Evolutionary conservation across 2,888 invertebrate species (phyloP).

Genomic region (Tetragonisca angustula): DNA sequence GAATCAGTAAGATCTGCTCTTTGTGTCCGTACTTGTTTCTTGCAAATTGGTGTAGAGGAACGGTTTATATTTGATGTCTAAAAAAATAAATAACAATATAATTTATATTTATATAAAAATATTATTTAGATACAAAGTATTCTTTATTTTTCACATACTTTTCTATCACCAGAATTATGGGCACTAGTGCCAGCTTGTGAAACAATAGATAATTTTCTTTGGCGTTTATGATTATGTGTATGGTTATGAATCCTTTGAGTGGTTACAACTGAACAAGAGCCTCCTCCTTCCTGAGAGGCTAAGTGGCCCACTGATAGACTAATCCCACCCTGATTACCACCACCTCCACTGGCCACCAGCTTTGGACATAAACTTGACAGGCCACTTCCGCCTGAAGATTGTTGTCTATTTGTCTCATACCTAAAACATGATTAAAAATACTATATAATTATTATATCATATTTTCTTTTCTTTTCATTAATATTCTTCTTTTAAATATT

Average conservation of each 20-base stretch:
- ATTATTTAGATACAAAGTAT: background rate
- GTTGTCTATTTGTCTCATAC: constrained; percentile 83
- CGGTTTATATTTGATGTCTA: constrained; percentile 73
- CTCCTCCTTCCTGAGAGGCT: constrained; percentile 80
- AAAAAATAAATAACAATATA: constrained; percentile 7
- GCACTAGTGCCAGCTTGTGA: constrained; percentile 76
- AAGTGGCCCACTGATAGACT: constrained; percentile 81
- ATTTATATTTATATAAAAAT: background rate
- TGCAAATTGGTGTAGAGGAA: constrained; percentile 72
- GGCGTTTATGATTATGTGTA: constrained; percentile 78
- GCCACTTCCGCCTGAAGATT: constrained; percentile 81
- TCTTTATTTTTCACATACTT: constrained; percentile 68
- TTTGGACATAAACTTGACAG: constrained; percentile 82
- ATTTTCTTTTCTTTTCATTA: background rate
- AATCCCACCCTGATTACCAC: constrained; percentile 78
- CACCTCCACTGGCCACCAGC: constrained; percentile 80
- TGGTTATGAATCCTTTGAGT: constrained; percentile 78
- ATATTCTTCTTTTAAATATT: background rate
- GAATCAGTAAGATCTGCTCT: constrained; percentile 76
- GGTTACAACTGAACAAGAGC: constrained; percentile 76
- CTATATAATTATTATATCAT: constrained; percentile 24
- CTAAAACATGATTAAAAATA: constrained; percentile 71
- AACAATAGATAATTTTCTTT: constrained; percentile 80
- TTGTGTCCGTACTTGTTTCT: constrained; percentile 76
- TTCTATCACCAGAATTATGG: constrained; percentile 76